A percentile compares a stretch with the other conserved stretches of the same genome.
These are phyloP conservation scores for Glyphotaelius pellucidus DNA, from an alignment of 2,888 invertebrate species.

Conservation along the genomic window DNA sequence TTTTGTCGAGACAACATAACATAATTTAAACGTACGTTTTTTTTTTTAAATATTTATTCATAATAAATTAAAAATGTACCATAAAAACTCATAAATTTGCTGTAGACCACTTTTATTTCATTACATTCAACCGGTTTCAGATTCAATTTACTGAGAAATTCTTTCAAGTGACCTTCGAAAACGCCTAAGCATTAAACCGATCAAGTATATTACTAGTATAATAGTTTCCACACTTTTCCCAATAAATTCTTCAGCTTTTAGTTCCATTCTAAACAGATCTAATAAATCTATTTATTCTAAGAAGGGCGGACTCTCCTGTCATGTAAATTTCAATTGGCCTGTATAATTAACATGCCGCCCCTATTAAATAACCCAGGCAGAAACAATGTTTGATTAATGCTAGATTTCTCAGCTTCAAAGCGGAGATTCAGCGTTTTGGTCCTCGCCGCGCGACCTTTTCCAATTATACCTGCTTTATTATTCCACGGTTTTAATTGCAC, in stretches of 20 bases:
- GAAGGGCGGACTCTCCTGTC: not conserved
- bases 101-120: no score
- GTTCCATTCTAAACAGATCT: not conserved
- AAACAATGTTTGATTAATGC: constrained; percentile 23
- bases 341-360: constrained; percentile 15
- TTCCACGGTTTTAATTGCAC: constrained; percentile 39
- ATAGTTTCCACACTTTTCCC: not conserved
- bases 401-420: constrained; percentile 33
- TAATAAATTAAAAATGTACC: no score
- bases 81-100: no score
- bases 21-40: no score
- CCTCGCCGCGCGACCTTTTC: constrained; percentile 28
- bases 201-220: no score
- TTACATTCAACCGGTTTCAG: no score
- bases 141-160: no score
- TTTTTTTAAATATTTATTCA: no score
- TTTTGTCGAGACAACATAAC: no score
- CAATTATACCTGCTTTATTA: constrained; percentile 28
- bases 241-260: not conserved
- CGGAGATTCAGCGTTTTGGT: not conserved
- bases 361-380: constrained; percentile 21
- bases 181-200: not conserved
- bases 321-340: constrained; percentile 17
- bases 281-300: not conserved
- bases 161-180: not conserved